Evolutionary conservation across 2,113 vertebrate genomes (phyloP).

Genomic region (Struthidea cinerea): DNA sequence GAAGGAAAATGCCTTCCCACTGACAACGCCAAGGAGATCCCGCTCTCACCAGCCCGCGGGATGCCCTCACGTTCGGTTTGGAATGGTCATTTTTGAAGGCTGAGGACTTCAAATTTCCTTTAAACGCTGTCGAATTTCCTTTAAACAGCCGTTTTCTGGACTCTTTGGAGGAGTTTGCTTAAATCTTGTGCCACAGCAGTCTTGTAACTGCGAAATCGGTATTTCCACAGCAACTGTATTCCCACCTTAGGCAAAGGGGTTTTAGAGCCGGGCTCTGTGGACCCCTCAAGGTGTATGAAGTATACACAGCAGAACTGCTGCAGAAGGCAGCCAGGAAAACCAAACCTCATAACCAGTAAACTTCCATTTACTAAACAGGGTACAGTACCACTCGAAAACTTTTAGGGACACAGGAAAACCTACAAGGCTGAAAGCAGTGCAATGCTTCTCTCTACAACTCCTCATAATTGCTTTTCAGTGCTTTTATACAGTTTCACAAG

Average conservation of each 20-base stretch:
- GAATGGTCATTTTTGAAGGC: background rate
- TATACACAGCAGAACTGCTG: background rate
- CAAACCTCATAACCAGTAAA: background rate
- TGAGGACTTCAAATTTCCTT: background rate
- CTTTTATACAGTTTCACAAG: background rate
- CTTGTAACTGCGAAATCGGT: accelerated
- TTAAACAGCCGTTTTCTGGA: background rate
- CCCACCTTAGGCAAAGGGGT: background rate
- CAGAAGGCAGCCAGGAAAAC: background rate
- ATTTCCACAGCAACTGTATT: background rate
- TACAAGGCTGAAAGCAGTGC: background rate
- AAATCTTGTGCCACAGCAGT: background rate
- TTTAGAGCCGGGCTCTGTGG: background rate
- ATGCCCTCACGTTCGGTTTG: accelerated
- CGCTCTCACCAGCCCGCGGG: accelerated
- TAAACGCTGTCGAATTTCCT: background rate
- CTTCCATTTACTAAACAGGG: background rate
- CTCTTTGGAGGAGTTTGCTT: background rate
- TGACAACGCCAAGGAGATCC: background rate
- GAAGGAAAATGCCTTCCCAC: background rate
- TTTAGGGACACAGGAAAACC: background rate
- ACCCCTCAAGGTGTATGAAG: background rate
- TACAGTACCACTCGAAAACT: background rate
- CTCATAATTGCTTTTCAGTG: background rate
- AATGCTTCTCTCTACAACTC: background rate